Evolutionary conservation across 2,888 invertebrate genomes (phyloP).

Genomic region (Drosophila koepferae): DNA sequence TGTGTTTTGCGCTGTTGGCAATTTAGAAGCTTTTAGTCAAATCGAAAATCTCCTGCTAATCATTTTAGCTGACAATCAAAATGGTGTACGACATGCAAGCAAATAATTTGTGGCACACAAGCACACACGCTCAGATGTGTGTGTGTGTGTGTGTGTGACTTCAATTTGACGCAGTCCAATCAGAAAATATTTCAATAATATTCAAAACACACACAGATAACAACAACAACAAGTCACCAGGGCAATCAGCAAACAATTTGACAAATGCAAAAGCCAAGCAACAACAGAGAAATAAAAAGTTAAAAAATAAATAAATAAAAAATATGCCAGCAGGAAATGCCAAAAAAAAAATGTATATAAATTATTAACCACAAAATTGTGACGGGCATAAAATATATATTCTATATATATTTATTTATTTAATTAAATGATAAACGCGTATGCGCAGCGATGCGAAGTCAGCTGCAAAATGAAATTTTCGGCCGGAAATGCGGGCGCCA

Average conservation of each 20-base stretch:
- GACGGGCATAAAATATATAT: neutral
- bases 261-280: conserved; percentile 65
- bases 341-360: conserved; percentile 18
- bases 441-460: conserved; percentile 55
- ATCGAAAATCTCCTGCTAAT: conserved; percentile 43
- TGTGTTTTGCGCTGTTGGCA: conserved; percentile 10
- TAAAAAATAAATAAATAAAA: neutral
- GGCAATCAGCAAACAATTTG: conserved; percentile 74
- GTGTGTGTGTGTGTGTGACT: conserved; percentile 4
- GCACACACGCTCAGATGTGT: neutral
- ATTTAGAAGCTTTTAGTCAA: conserved; percentile 46
- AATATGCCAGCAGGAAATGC: conserved; percentile 12
- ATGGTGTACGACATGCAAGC: conserved; percentile 35
- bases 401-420: conserved; percentile 10
- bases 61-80: conserved; percentile 37
- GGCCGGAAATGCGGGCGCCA: conserved; percentile 19
- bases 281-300: conserved; percentile 2
- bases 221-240: conserved; percentile 16
- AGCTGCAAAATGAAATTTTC: conserved; percentile 45
- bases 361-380: conserved; percentile 27
- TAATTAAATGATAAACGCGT: conserved; percentile 68
- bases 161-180: conserved; percentile 57
- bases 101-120: conserved; percentile 34
- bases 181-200: conserved; percentile 60
- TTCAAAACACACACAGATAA: neutral